Evolutionary conservation across 1,140 invertebrate genomes (phyloP), one percentile per base, ranked within the genome.

Genomic region (Brachionus koreanus): DNA sequence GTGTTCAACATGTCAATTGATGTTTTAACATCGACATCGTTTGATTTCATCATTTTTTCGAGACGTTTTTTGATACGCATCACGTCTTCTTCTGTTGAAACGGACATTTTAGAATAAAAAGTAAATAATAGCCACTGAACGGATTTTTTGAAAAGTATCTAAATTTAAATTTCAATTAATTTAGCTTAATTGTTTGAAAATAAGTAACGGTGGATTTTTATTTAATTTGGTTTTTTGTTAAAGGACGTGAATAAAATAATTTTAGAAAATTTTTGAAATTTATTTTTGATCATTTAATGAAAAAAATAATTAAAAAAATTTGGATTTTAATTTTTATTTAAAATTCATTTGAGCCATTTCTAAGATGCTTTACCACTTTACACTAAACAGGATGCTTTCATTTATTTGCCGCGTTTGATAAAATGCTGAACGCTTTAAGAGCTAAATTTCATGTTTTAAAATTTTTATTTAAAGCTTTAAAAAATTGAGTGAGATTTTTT

Each of bases 11-110:
- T 72, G 85, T 93, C 76, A 12, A 79, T 79, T 10, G 76, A 79
- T 39, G 19, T 23, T n/a, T 93, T 90, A 91, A 95, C 94, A 88
- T 92, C 91, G 86, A 92, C 93, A 87, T 92, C 92, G 63, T 84
- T 86, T 67, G 92, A 92, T 65, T 79, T 79, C 83, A 93, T 93
- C 92, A 97, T 97, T 91, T 96, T 96, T 85, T 92, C 95, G 83
- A 98, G 90, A 89, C 96, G 96, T 89, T 95, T 96, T 87, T 95
- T 94, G 87, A 97, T 95, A 87, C 92, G 92, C 86, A 95, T 90
- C 46, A 98, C 94, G 90, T 97, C 95, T 84, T 95, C 94, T 89
- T 96, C 94, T 33, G 23, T 33, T 46, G 69, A 74, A 13, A 39
- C 16, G 16, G 69, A 74, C 69, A 74, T 74, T 74, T 69, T 49